Evolutionary conservation across 2,113 vertebrate species (phyloP), one percentile per base, ranked within the genome.

Genomic region (Kryptolebias marmoratus): DNA sequence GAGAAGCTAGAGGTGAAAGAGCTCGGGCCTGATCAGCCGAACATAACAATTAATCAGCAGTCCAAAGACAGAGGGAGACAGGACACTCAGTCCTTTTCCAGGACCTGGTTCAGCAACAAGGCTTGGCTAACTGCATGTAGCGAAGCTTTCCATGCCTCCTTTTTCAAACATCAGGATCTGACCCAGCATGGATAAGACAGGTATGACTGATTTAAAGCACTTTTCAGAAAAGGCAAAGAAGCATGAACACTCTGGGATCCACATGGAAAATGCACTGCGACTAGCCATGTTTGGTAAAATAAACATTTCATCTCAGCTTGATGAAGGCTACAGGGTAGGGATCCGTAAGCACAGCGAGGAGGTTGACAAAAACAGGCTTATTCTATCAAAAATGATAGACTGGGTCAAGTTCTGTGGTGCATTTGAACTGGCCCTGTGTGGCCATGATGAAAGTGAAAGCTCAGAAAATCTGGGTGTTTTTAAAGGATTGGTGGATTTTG

Each of bases 211-310:
- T 22, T 22, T 22, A 22, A 22, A 22, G 22, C 22, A 22, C 22
- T 22, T 22, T 22, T 22, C 22, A 22, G 22, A 28, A 28, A 55
- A 55, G 8, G 27, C 54, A 11, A 30, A 55, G 28, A 55, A 30
- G 27, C 54, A 55, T 18, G 54, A 55, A 55, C 28, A 31, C 5
- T 11, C 56, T 58, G 31, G 15, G 31, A 36, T 16, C 15, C 56
- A 58, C 30, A 36, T 58, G 56, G 9, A 58, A 58, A 16, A 32
- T 36, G 15, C 15, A 56, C 28, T 31, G 30, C 1, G 13, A 56
- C 14, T 56, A 56, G 54, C 54, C 54, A 56, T 32, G 54, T 56
- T 56, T 58, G 56, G 31, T 2, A 58, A 36, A 58, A 36, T 18
- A 18, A 58, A 16, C 14, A 39, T 36, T 58, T 39, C 13, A 5